A percentile compares a stretch with the other conserved stretches of the same genome.
These are phyloP conservation scores for Agrochola lota DNA, from an alignment of 2,888 invertebrate genomes.

Conservation along the genomic window DNA sequence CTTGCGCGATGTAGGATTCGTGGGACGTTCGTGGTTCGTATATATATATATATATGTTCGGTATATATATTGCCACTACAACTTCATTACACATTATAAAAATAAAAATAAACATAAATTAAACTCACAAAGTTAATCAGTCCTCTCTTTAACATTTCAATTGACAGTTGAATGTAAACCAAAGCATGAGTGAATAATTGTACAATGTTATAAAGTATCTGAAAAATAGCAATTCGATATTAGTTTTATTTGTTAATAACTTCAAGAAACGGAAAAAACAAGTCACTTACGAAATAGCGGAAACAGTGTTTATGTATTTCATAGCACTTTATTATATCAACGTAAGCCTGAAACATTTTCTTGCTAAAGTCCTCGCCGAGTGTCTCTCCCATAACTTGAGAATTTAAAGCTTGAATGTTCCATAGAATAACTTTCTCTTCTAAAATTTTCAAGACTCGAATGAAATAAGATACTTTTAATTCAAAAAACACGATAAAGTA, in stretches of 20 bases:
- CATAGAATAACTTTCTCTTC: conserved; percentile 17
- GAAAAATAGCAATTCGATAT: background rate
- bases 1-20: too few relatives aligned
- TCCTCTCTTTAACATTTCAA: conserved; percentile 5
- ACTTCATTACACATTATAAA: background rate
- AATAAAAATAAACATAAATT: background rate
- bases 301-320: conserved; percentile 7
- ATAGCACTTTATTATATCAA: conserved; percentile 27
- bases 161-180: conserved; percentile 12
- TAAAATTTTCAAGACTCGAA: conserved; percentile 12
- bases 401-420: conserved; percentile 10
- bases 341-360: conserved; percentile 12
- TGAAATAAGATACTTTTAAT: conserved; percentile 12
- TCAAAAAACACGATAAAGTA: conserved; percentile 8
- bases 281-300: conserved; percentile 17
- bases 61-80: background rate
- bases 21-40: background rate
- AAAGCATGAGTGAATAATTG: conserved; percentile 5
- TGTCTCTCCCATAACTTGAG: background rate
- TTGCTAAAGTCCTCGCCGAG: background rate
- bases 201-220: conserved; percentile 7
- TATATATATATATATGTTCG: too few relatives aligned
- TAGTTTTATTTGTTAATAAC: background rate
- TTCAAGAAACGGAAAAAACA: background rate
- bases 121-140: conserved; percentile 2